These are phyloP conservation scores for Caloenas nicobarica DNA, from an alignment of 2,113 vertebrate genomes.

Conservation along the genomic window DNA sequence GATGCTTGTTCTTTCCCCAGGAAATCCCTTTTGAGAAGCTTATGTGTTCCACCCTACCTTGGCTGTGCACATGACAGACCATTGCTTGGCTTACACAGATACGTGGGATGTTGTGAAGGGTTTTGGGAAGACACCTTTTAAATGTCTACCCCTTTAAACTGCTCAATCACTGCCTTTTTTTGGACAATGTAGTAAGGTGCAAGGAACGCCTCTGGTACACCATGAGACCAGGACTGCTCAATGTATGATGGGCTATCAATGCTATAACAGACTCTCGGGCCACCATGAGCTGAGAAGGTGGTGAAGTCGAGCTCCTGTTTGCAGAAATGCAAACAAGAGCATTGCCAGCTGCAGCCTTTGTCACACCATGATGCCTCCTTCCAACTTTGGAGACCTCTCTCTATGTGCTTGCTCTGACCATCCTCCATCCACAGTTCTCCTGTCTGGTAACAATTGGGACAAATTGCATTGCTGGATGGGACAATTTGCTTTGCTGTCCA, in stretches of 20 bases:
- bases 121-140: neutral
- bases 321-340: neutral
- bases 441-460: neutral
- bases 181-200: neutral
- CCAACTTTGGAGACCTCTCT: neutral
- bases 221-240: neutral
- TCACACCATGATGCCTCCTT: neutral
- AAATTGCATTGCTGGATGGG: no score
- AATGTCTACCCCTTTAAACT: neutral
- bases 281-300: neutral
- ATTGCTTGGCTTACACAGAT: no score
- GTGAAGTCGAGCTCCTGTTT: neutral
- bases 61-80: neutral
- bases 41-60: neutral
- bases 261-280: neutral
- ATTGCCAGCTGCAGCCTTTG: neutral
- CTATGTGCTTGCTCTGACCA: neutral
- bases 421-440: neutral
- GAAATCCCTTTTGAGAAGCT: neutral
- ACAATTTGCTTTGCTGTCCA: neutral
- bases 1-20: neutral
- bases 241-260: neutral
- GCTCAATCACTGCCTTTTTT: neutral
- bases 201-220: neutral
- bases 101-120: neutral